Base-by-base conservation (phyloP, 2,113 vertebrate genomes). In the Butorides virescens region DNA sequence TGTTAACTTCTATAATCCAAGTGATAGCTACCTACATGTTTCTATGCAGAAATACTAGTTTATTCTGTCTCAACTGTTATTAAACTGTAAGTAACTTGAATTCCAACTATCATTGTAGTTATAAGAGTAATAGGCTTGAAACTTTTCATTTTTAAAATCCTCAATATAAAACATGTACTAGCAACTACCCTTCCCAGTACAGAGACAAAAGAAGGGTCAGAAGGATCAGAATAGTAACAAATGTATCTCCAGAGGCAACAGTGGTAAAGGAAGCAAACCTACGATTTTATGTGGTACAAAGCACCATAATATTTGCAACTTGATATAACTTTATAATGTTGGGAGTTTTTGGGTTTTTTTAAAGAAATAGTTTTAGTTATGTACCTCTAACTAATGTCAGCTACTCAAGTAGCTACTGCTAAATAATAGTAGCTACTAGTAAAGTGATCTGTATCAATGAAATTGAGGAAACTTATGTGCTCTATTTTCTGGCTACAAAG, bases 301-400 rank as follows among this genome's bases (percentile, higher is more conserved):
- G 22, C 34, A 77, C 7, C 9, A 6, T 19, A 62, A 63, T 26
- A 68, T 16, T 52, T 62, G 10, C 11, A 77, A 52, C 11, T 50
- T 15, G 50, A 8, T 50, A 8, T 9, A 52, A 10, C 15, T 34
- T 76, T 62, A 56, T 37, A 37, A 23, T 21, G 73, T 42, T 1
- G 3, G 1, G 6, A 1, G n/a, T n/a, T n/a, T n/a, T n/a, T n/a
- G n/a, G 39, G 39, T 12, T 42, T 42, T n/a, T 63, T 65, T 17
- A 2, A 27, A 23, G 0, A 36, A 39, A 30, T 12, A 55, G 9
- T 8, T 21, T 55, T 30, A 77, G 7, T 72, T 65, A 7, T 2
- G 3, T 29, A 77, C 26, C 6, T 66, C 14, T 55, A 81, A 67
- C 59, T 81, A 85, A 22, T 4, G 7, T 65, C 18, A 84, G 36